These are phyloP conservation scores for Enteromius unitaeniatus DNA, from an alignment of 2,797 vertebrate species.

Conservation along the genomic window DNA sequence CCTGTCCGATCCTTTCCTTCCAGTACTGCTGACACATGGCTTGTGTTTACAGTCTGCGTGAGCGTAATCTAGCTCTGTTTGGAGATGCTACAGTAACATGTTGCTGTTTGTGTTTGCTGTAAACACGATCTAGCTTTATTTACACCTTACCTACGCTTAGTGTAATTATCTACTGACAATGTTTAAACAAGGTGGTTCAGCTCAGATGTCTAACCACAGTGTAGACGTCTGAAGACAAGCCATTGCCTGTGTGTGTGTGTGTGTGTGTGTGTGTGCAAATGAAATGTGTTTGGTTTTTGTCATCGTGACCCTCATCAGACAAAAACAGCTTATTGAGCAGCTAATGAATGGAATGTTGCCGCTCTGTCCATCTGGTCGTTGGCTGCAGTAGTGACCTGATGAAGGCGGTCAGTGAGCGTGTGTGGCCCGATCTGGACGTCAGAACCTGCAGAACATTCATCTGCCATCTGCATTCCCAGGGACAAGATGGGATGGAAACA, in stretches of 20 bases:
- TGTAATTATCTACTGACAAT: not conserved
- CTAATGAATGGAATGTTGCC: not conserved
- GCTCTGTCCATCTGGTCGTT: not conserved
- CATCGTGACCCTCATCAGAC: not conserved
- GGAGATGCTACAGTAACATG: not conserved
- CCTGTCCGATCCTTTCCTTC: not conserved
- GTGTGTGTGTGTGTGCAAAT: not conserved
- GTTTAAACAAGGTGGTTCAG: not conserved
- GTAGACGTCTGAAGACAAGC: not conserved
- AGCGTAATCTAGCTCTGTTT: not conserved
- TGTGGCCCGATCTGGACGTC: not conserved
- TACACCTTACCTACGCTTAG: not conserved
- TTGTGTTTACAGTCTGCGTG: not conserved
- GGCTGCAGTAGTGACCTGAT: not conserved
- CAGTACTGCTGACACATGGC: no score
- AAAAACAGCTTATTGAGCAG: conserved; percentile 8
- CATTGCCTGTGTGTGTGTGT: not conserved
- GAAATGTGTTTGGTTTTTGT: not conserved
- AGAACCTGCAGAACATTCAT: not conserved
- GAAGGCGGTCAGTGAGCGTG: not conserved
- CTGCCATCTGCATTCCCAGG: not conserved
- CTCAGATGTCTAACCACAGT: not conserved
- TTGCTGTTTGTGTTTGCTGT: not conserved
- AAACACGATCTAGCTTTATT: not conserved
- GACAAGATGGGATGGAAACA: not conserved